Base-by-base conservation (phyloP, 1,140 invertebrate species). In the Drosophila navojoa region DNA sequence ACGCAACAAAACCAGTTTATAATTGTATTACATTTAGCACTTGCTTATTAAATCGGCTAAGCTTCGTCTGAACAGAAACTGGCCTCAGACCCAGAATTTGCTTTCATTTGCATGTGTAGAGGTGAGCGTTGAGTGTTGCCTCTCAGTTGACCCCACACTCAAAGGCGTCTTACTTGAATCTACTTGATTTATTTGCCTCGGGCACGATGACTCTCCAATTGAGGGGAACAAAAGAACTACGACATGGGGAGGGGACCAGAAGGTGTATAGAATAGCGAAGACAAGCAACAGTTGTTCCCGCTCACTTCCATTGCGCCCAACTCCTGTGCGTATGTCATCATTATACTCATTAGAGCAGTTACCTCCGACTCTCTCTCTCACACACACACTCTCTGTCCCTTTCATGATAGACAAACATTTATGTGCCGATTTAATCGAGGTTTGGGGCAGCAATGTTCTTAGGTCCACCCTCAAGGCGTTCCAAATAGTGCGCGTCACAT, bases 251-350 rank as follows among this genome's bases (percentile, higher is more conserved):
- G 5, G 64, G 68, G 79, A 67, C 29, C n/a, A 16, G n/a, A 1
- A 4, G 6, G 6, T 15, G 42, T 5, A n/a, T 6, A 45, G 42
- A 7, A 6, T 15, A 45, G 15, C 15, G 15, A 2, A 45, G 42
- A 6, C 15, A 45, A 45, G 55, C 22, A 42, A 59, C 35, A 40
- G 25, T 52, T 52, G 7, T 13, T 49, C 1, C 15, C 15, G 42
- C 42, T 9, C 42, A 45, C 15, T 16, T 38, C 35, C 1, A 3
- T 9, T 38, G 35, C 42, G 1, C 42, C n/a, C 42, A 45, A 15
- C n/a, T 29, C 5, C 81, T 69, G 66, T 22, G 64, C 55, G 57
- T 71, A 75, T 81, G 81, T 80, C 74, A 64, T 77, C 78, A 77
- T 77, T 77, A 80, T 77, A 69, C 64, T 75, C 66, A 87, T 80